These are phyloP conservation scores for Odocoileus hemionus DNA, from an alignment of 2,113 vertebrate species.

Conservation along the genomic window DNA sequence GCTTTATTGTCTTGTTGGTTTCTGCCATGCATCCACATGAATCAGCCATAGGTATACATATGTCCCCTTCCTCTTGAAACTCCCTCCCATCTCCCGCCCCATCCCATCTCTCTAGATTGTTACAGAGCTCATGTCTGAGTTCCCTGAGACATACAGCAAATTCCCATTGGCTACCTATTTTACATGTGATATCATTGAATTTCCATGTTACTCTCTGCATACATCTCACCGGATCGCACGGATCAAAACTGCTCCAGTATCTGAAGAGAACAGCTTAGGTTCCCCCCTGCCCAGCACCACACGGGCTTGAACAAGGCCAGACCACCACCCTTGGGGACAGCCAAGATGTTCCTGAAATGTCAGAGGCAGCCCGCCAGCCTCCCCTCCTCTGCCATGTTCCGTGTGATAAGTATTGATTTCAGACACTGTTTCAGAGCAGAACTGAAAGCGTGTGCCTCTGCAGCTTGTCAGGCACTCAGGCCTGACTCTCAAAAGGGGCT, in stretches of 20 bases:
- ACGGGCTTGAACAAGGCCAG: background rate
- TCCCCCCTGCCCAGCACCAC: background rate
- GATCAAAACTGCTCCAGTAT: background rate
- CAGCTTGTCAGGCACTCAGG: slow-evolving; percentile 63
- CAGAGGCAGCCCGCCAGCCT: background rate
- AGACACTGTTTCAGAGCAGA: slow-evolving; percentile 80
- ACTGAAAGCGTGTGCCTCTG: slow-evolving; percentile 80
- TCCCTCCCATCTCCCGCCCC: background rate
- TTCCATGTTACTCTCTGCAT: background rate
- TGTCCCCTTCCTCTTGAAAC: background rate
- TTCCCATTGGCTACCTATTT: background rate
- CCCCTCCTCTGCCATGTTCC: slow-evolving; percentile 69
- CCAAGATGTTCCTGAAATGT: background rate
- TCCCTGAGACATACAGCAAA: background rate
- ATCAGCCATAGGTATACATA: background rate
- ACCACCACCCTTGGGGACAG: background rate
- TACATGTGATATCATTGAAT: background rate
- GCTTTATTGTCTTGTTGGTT: background rate
- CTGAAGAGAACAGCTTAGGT: background rate
- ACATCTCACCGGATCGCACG: rapidly evolving
- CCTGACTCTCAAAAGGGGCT: background rate
- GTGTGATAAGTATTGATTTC: slow-evolving; percentile 84
- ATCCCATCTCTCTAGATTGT: background rate
- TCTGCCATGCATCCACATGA: background rate
- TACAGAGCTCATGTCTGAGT: background rate